A percentile compares a stretch with the other conserved stretches of the same genome.
Evolutionary conservation across 1,140 invertebrate species (phyloP).

Genomic region (Pseudomyrmex flavicornis): DNA sequence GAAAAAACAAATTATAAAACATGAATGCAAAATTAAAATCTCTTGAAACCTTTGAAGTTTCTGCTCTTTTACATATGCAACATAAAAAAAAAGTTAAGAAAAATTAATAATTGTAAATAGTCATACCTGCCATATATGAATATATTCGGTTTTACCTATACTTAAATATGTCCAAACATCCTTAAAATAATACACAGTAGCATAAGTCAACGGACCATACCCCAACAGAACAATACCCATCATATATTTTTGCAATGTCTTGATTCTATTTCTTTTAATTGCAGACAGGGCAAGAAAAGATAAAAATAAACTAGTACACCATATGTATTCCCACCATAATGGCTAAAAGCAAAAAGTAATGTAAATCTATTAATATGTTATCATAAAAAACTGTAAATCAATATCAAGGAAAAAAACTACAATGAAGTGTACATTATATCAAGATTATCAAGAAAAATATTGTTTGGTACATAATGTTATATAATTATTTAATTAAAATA

Average conservation of each 20-base stretch:
- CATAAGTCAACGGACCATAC: constrained; percentile 93
- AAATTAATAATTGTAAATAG: neutral
- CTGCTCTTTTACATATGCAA: too few relatives aligned
- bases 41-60: neutral
- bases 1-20: constrained; percentile 65
- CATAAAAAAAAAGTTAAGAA: neutral
- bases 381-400: neutral
- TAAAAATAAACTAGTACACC: constrained; percentile 94
- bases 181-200: constrained; percentile 91
- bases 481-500: constrained; percentile 8
- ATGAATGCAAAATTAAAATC: neutral
- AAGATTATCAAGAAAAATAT: too few relatives aligned
- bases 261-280: constrained; percentile 92
- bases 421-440: neutral
- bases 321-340: constrained; percentile 97
- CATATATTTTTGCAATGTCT: constrained; percentile 93
- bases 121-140: constrained; percentile 92
- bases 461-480: neutral
- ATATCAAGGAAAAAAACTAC: neutral
- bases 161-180: constrained; percentile 94
- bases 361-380: constrained; percentile 7
- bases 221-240: constrained; percentile 92
- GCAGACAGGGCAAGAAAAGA: constrained; percentile 95
- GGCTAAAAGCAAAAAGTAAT: constrained; percentile 85
- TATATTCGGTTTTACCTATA: constrained; percentile 88